Evolutionary conservation across 2,797 vertebrate species (phyloP).

Genomic region (Lepus townsendii): DNA sequence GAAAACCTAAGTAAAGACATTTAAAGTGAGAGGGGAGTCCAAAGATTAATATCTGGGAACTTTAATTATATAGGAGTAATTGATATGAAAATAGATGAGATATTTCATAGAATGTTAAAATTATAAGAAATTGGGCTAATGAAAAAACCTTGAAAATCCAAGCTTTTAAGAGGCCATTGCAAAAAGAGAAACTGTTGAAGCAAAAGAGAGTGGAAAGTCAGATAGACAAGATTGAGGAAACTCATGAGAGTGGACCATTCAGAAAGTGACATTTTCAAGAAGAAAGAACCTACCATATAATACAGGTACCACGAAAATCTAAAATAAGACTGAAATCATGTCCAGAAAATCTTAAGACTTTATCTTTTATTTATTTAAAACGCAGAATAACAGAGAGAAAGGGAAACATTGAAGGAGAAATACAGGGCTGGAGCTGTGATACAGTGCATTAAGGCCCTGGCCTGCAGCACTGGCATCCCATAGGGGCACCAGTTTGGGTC

Average conservation of each 20-base stretch:
- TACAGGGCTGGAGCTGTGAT: too few species aligned
- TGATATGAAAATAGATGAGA: background rate
- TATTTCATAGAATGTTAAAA: background rate
- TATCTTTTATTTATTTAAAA: too few species aligned
- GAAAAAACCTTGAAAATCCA: background rate
- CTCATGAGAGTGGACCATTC: background rate
- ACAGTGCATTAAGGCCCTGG: too few species aligned
- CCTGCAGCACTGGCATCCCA: too few species aligned
- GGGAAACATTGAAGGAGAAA: too few species aligned
- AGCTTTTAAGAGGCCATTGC: background rate
- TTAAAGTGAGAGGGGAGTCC: background rate
- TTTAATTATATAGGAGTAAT: background rate
- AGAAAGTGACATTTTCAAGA: background rate
- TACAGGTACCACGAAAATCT: background rate
- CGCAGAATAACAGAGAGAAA: too few species aligned
- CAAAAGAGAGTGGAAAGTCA: background rate
- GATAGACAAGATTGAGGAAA: background rate
- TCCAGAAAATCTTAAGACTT: background rate
- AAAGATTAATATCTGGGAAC: background rate
- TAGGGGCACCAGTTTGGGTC: too few species aligned
- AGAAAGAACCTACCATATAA: background rate
- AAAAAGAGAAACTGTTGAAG: background rate
- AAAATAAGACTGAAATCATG: background rate
- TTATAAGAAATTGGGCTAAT: background rate
- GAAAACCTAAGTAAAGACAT: background rate